Base-by-base conservation (phyloP, 2,113 vertebrate genomes). In the Petromus typicus region DNA sequence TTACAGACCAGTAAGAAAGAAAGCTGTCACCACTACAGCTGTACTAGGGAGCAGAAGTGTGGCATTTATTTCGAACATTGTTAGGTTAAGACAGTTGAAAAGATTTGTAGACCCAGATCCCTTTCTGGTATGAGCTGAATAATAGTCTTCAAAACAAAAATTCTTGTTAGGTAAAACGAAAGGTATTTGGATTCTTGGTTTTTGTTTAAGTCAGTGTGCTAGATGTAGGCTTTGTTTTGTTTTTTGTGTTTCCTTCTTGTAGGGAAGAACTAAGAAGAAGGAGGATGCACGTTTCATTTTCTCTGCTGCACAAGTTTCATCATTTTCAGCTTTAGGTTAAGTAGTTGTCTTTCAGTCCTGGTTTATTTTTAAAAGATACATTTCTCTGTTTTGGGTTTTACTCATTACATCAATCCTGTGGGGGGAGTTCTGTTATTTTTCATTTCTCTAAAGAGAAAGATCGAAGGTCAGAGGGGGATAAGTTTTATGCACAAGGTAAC, bases 341-440 rank as follows among this genome's bases (percentile, higher is more conserved):
- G 30, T 43, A 9, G 16, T 84, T 95, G 13, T 82, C 51, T 84
- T 56, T 54, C 23, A 43, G 16, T 73, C 45, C 43, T 73, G 22
- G 37, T 75, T 90, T 32, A 43, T 64, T n/a, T 80, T 73, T 63
- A 57, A n/a, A 57, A 25, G n/a, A 13, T 40, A 10, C 48, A 4
- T 90, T 86, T 48, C 51, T 89, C 5, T 57, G 59, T 76, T 93
- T 93, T 83, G 6, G 59, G 66, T 69, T 87, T 69, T 91, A 82
- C 5, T 57, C 56, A 64, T 69, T 51, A 61, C 61, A 73, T 25
- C 37, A 73, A 23, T 25, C 43, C 37, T 86, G 0, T 61, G 64
- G 2, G 1, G 18, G 56, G 16, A 61, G 54, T 78, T 48, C 57
- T 75, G 4, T 86, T 88, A 32, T 6, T 9, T n/a, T 22, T 32